A percentile compares a stretch with the other conserved stretches of the same genome.
Conservation (phyloP, 2,113 vertebrate species). For the Merops nubicus region DNA sequence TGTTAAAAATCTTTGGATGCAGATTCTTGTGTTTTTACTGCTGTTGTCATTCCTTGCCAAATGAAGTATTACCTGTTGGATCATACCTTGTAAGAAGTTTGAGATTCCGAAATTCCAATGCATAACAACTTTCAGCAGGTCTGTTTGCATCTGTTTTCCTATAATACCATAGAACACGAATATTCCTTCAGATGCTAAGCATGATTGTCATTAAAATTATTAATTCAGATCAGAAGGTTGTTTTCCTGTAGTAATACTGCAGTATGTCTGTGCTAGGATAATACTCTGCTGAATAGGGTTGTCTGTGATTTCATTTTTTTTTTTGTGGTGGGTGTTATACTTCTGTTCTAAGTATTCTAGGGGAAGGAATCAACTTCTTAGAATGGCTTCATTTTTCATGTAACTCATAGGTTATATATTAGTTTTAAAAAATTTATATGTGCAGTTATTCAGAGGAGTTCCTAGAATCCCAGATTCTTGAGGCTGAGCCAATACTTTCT, state of each 20-base stretch:
- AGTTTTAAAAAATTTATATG: background rate
- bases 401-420: background rate
- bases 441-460: background rate
- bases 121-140: background rate
- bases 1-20: background rate
- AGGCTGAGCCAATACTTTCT: constrained; percentile 40
- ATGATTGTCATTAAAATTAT: background rate
- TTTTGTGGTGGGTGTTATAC: background rate
- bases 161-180: background rate
- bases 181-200: background rate
- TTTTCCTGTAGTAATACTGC: background rate
- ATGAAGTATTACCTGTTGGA: background rate
- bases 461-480: constrained; percentile 23
- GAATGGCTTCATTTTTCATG: background rate
- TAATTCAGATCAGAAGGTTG: background rate
- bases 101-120: background rate
- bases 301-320: no score
- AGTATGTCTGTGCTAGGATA: background rate
- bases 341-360: background rate
- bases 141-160: background rate
- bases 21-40: background rate
- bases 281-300: background rate
- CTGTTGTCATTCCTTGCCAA: background rate
- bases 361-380: background rate
- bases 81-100: background rate